phyloP scores from a whole-genome alignment of 2,797 vertebrate genomes.

The Lemur catta region DNA sequence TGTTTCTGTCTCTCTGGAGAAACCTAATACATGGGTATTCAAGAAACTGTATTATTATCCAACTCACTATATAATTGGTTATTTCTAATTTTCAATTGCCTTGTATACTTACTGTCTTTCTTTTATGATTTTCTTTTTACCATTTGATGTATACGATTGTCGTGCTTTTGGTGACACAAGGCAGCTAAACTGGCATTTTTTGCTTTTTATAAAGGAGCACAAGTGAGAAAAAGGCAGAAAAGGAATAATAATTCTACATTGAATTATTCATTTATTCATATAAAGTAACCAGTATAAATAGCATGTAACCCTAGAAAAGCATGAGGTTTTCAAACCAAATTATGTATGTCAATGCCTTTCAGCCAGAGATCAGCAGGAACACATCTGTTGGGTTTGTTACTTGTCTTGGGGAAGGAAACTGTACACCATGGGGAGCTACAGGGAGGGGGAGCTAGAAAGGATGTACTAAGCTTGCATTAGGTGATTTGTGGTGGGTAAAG shows the following conservation, averaged over 20 bases:
- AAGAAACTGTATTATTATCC: neutral
- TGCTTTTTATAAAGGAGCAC: neutral
- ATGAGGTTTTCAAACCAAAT: conserved; percentile 2
- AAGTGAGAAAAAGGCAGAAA: neutral
- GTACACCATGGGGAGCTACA: neutral
- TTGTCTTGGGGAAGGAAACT: neutral
- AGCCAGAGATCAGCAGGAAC: neutral
- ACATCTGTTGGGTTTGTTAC: neutral
- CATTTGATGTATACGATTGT: neutral
- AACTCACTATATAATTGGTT: neutral
- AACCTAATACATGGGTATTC: neutral
- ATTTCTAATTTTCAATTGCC: neutral
- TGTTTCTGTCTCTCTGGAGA: neutral
- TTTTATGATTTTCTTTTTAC: neutral
- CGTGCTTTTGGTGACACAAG: neutral
- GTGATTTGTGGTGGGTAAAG: neutral
- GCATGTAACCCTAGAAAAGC: neutral
- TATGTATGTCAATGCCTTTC: neutral
- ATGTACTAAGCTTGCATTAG: neutral
- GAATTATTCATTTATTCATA: neutral
- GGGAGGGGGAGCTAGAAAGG: neutral
- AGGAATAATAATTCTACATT: neutral
- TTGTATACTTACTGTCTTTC: neutral
- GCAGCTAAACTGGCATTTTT: neutral
- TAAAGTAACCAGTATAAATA: neutral